Evolutionary conservation across 2,797 vertebrate species (phyloP), one percentile per base, ranked within the genome.

Genomic region (Malacoctenus gilli): DNA sequence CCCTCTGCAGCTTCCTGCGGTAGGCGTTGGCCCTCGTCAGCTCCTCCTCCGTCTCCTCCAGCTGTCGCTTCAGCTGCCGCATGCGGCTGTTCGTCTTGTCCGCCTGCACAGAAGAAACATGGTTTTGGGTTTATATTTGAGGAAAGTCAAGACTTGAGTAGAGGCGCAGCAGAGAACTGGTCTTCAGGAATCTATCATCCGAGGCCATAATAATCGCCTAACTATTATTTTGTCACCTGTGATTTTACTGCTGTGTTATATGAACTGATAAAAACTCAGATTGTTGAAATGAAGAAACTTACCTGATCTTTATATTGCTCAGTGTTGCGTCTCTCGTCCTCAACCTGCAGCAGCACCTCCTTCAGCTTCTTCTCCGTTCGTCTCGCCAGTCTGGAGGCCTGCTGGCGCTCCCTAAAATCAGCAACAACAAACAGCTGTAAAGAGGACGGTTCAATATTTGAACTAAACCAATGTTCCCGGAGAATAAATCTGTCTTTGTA

Each of bases 1-100:
- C 97, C 5, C 97, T 90, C 89, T 97, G 97, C 30, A 99, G 91
- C 55, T 97, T 99, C 65, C 97, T 95, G 15, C 95, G 92, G 40
- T 87, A 92, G 4, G 94, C 94, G 0, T 98, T 99, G 53, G 95
- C 92, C 1, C 95, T 92, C 0, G 95, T 95, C 1, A 94, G 87
- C 80, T 99, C 97, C 57, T 99, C 97, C 66, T 99, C 97, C 0
- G 96, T 90, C 75, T 99, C 97, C 84, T 99, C 97, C 54, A 99
- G 88, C 86, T 97, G 96, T 20, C 96, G 90, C 68, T 99, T 99
- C 36, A 99, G 90, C 87, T 97, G 96, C 48, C 95, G 95, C 95
- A 96, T 93, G 21, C 95, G 91, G 41, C 72, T 79, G 1, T 97
- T 98, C 1, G 91, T 86, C 82, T 99, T 99, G 16, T 98, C 96